Evolutionary conservation across 2,113 vertebrate genomes (phyloP).

Genomic region (Himantopus leucocephalus): DNA sequence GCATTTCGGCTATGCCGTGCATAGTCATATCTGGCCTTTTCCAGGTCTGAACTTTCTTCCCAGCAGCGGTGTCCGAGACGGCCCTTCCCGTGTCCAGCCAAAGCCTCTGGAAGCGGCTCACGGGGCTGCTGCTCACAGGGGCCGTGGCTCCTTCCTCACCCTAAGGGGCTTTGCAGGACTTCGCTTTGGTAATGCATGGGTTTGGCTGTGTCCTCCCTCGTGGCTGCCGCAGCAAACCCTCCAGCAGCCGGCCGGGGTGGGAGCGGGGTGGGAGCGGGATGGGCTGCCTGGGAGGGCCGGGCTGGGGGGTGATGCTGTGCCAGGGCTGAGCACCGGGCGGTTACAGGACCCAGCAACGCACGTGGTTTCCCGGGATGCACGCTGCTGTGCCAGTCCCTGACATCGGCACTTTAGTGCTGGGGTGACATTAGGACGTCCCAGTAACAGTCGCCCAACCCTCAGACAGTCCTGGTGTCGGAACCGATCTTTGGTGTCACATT

Average conservation of each 20-base stretch:
- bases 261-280: too few relatives aligned
- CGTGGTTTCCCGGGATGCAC: neutral
- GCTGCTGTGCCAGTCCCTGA: neutral
- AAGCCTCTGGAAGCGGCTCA: neutral
- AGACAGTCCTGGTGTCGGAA: neutral
- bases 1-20: neutral
- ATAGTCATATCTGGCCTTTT: neutral
- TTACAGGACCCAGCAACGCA: neutral
- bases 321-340: neutral
- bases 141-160: neutral
- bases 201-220: neutral
- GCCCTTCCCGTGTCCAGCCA: rapidly evolving
- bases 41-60: neutral
- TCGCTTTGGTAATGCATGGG: neutral
- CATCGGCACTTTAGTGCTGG: rapidly evolving
- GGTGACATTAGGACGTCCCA: neutral
- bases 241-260: neutral
- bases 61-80: neutral
- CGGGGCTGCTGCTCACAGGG: rapidly evolving
- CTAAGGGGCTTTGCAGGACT: neutral
- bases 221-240: neutral
- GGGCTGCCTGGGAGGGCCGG: rapidly evolving
- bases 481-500: neutral
- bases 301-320: neutral
- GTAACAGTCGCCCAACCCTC: neutral